Evolutionary conservation across 92 coral and sea anemone genomes (phyloP).

Genomic region (Bergia sp.): DNA sequence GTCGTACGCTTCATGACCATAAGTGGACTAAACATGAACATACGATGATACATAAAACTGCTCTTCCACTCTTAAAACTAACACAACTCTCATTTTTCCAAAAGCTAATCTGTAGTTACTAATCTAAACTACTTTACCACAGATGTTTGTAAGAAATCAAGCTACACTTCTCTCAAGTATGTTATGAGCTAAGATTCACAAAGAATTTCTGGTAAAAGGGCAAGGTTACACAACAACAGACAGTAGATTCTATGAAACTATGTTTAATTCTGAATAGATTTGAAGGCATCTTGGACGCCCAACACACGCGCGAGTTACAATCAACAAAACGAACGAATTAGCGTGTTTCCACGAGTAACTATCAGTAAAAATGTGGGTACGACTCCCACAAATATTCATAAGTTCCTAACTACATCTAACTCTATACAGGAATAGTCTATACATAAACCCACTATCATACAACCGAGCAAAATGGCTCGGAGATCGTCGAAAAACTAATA

Average conservation of each 20-base stretch:
- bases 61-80: background rate
- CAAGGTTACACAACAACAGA: conserved; percentile 11
- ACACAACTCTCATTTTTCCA: background rate
- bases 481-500: conserved; percentile 31
- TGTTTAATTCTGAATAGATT: conserved; percentile 39
- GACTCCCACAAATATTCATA: conserved; percentile 32
- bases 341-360: conserved; percentile 35
- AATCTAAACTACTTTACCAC: background rate
- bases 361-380: conserved; percentile 39
- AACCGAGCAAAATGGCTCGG: conserved; percentile 33
- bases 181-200: background rate
- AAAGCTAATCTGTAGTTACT: conserved; percentile 17
- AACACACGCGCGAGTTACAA: conserved; percentile 20
- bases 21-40: background rate
- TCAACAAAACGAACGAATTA: conserved; percentile 43
- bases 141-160: background rate
- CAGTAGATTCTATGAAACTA: conserved; percentile 39
- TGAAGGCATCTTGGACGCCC: conserved; percentile 49
- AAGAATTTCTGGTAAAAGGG: background rate
- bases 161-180: background rate
- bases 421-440: conserved; percentile 15
- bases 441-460: conserved; percentile 32
- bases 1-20: conserved; percentile 23
- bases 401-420: conserved; percentile 40
- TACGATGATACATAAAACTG: background rate